Evolutionary conservation across 2,888 invertebrate species (phyloP), one percentile per base, ranked within the genome.

Genomic region (Ormyrus rosae): DNA sequence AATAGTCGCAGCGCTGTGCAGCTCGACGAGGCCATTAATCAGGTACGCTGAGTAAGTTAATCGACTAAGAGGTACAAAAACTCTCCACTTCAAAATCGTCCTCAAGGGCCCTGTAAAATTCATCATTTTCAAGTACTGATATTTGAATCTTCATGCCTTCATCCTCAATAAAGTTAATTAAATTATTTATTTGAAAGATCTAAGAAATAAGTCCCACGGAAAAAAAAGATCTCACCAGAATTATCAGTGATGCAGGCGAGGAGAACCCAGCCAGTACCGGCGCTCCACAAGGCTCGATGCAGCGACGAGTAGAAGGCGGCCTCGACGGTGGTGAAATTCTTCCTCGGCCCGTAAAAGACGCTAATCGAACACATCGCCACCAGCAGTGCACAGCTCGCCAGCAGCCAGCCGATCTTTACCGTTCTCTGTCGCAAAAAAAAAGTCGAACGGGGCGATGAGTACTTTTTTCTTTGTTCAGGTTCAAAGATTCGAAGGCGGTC

Each of bases 31-130:
- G 4, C 95, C 95, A 87, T 95, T 95, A 51, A 94, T 93, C 71
- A 95, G 91, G 88, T 95, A 95, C 1, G 95, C 95, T 84, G 95
- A 94, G 87, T 94, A 95, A 0, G 95, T 95, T 78, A 96, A 89
- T 84, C 95, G 92, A 82, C 95, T 94, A 19, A 95, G 91, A 0
- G 95, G 94, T 50, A 93, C 92, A 84, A 95, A 93, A 68, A 93
- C 91, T 86, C 93, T 93, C 93, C 93, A 94, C 0, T 92, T 92
- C 65, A 95, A 87, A 81, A 94, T 89, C 84, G 91, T 92, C 50
- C 92, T 92, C 0, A 94, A 85, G 6, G 93, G 87, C 68, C 93
- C 94, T 94, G 88, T 48, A 91, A 91, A 34, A 34, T 34, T 34
- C 34, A 34, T 34, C 34, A 34, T 34, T 34, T 34, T 34, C 34